phyloP scores from a whole-genome alignment of 2,888 invertebrate species.

The Hirtodrosophila trivittata region DNA sequence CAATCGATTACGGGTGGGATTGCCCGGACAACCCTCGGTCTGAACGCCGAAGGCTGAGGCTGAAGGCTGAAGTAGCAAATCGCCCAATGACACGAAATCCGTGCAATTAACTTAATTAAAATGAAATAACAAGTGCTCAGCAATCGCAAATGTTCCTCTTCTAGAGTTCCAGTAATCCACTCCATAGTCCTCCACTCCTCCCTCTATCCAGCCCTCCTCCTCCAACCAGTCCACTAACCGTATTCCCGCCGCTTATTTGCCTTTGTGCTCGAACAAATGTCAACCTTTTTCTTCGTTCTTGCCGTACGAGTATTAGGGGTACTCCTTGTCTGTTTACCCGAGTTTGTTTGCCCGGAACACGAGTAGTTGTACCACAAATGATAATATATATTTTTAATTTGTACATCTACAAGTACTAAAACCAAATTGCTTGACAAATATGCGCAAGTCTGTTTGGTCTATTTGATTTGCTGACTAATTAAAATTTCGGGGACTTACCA shows the following conservation, averaged over 20 bases:
- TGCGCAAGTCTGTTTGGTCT: constrained; percentile 46
- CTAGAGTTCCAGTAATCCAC: constrained; percentile 22
- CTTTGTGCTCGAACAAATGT: constrained; percentile 70
- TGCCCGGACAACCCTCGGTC: constrained; percentile 43
- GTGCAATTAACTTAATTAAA: constrained; percentile 84
- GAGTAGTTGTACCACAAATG: constrained; percentile 40
- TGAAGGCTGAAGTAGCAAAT: constrained; percentile 28
- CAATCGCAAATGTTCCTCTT: constrained; percentile 34
- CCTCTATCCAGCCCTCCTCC: neutral
- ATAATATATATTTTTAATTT: constrained; percentile 74
- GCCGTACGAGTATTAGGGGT: neutral
- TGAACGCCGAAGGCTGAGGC: neutral
- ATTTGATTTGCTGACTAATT: constrained; percentile 62
- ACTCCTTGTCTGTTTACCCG: constrained; percentile 23
- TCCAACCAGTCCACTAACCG: neutral
- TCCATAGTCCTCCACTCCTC: constrained; percentile 22
- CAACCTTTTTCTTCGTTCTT: constrained; percentile 49
- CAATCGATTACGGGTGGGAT: constrained; percentile 59
- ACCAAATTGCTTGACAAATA: constrained; percentile 67
- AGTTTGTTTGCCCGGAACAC: constrained; percentile 50
- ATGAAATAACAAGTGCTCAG: constrained; percentile 81
- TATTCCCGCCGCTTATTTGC: constrained; percentile 46
- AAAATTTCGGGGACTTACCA: constrained; percentile 16
- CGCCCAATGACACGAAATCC: constrained; percentile 71
- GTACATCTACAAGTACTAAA: constrained; percentile 55